phyloP scores from a whole-genome alignment of 1,140 invertebrate species.

The Coboldia fuscipes region DNA sequence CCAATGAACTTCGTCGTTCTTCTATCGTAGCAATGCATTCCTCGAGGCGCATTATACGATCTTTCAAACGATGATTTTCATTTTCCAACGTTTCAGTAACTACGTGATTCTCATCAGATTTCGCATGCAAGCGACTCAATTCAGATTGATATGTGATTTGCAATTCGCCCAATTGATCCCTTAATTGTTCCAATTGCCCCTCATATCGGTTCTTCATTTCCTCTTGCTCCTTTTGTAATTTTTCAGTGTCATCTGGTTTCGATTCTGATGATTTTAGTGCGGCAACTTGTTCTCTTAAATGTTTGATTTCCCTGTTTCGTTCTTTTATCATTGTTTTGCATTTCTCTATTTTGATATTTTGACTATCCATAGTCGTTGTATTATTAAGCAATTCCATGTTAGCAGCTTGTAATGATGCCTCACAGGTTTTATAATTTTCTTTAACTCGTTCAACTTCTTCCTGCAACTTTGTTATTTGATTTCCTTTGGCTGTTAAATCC shows the following conservation, averaged over 20 bases:
- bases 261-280: conserved; percentile 13
- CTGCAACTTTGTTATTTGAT: no score
- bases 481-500: no score
- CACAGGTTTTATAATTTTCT: no score
- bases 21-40: conserved; percentile 31
- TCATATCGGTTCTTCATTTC: background rate
- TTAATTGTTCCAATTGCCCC: conserved; percentile 18
- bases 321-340: conserved; percentile 20
- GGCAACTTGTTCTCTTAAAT: conserved; percentile 8
- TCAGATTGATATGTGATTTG: conserved; percentile 8
- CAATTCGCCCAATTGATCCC: conserved; percentile 15
- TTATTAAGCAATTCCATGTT: no score
- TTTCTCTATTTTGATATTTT: conserved; percentile 17
- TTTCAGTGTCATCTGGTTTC: conserved; percentile 12
- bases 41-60: conserved; percentile 31
- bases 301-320: conserved; percentile 14
- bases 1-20: conserved; percentile 26
- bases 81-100: conserved; percentile 47
- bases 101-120: conserved; percentile 45
- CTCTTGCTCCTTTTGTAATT: background rate
- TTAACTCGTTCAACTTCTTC: no score
- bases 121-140: conserved; percentile 20
- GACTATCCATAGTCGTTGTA: no score
- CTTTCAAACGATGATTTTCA: conserved; percentile 38
- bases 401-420: no score